Conservation (phyloP, 2,113 vertebrate species). For the Calyptomena viridis region DNA sequence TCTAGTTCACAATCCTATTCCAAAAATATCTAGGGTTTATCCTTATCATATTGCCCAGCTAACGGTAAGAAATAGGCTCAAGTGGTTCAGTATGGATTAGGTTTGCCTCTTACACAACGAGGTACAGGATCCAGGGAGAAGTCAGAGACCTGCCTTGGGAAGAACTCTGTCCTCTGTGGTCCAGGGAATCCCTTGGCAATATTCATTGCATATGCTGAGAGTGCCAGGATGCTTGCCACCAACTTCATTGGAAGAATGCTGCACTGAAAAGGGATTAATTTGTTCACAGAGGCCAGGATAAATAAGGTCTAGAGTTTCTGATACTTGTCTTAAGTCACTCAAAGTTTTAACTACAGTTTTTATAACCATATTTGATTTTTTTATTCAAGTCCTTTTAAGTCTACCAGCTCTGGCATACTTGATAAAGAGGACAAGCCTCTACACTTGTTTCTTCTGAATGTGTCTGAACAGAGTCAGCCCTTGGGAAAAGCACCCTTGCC, state of each 20-base stretch:
- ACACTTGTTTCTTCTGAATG: not conserved
- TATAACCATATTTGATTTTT: not conserved
- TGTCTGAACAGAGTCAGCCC: not conserved
- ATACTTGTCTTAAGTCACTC: not conserved
- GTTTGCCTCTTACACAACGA: slow-evolving; percentile 41
- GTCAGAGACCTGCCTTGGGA: not conserved
- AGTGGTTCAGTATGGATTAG: slow-evolving; percentile 48
- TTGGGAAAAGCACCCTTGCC: not conserved
- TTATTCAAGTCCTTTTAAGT: not conserved
- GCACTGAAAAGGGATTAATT: not conserved
- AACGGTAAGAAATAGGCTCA: slow-evolving; percentile 37
- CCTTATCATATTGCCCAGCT: slow-evolving; percentile 58
- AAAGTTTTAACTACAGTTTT: not conserved
- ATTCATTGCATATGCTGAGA: not conserved
- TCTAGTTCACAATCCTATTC: slow-evolving; percentile 14
- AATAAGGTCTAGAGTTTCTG: not conserved
- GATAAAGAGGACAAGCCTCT: not conserved
- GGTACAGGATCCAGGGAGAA: not conserved
- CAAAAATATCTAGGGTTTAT: slow-evolving; percentile 63
- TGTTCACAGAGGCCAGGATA: not conserved
- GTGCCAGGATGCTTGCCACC: not conserved
- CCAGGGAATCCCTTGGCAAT: slow-evolving; percentile 39
- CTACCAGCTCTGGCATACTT: not conserved
- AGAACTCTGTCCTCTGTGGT: not conserved
- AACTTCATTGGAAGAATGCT: not conserved